Percentiles rank a stretch among this genome's conserved stretches.
phyloP scores from a whole-genome alignment of 2,888 invertebrate genomes.

The Agriopis aurantiaria region DNA sequence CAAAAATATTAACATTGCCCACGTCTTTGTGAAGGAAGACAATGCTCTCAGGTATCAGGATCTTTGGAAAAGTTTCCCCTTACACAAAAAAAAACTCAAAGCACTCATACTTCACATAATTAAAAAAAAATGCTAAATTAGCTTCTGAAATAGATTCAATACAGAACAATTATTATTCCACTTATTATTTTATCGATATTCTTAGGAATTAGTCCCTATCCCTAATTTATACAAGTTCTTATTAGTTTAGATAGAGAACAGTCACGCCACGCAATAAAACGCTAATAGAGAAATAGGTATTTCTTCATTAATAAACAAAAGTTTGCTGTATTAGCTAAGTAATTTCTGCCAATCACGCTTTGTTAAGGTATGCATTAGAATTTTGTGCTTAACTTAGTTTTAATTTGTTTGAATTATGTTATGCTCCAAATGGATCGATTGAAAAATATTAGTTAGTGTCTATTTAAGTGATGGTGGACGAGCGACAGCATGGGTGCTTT shows the following conservation, averaged over 20 bases:
- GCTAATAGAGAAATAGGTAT: constrained; percentile 70
- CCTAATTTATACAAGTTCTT: constrained; percentile 59
- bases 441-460: not conserved
- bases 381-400: not conserved
- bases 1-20: too few species aligned
- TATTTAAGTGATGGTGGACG: too few species aligned
- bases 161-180: too few species aligned
- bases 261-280: constrained; percentile 75
- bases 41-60: too few species aligned
- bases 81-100: too few species aligned
- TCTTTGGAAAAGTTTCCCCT: too few species aligned
- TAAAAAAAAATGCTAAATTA: too few species aligned
- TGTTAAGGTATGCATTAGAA: constrained; percentile 11
- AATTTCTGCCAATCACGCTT: constrained; percentile 34
- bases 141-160: too few species aligned
- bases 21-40: too few species aligned
- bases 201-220: not conserved
- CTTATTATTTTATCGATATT: constrained; percentile 6
- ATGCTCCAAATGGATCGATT: not conserved
- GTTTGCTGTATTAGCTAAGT: constrained; percentile 32
- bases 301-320: constrained; percentile 62
- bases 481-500: too few species aligned
- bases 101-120: too few species aligned
- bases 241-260: constrained; percentile 72
- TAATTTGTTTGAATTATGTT: not conserved